Conservation (phyloP, 1,140 invertebrate genomes). For the Stegodyphus mimosarum region DNA sequence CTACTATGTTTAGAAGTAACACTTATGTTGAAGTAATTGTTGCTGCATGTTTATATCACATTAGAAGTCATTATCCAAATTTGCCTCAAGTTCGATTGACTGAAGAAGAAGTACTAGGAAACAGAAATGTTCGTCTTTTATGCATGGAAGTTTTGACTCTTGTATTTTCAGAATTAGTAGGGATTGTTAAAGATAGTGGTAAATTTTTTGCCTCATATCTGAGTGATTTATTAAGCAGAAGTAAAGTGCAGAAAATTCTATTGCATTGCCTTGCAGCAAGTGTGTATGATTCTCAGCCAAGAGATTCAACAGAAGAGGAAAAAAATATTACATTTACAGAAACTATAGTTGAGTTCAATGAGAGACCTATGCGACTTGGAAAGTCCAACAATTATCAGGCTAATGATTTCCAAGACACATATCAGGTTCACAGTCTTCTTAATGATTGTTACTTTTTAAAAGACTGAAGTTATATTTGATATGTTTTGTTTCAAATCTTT, state of each 20-base stretch:
- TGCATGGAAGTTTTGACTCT: slow-evolving; percentile 80
- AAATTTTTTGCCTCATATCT: slow-evolving; percentile 86
- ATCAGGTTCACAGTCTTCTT: slow-evolving; percentile 39
- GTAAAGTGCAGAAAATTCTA: slow-evolving; percentile 90
- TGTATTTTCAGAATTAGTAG: slow-evolving; percentile 81
- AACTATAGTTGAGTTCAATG: slow-evolving; percentile 86
- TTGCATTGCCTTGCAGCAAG: slow-evolving; percentile 85
- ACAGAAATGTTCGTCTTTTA: slow-evolving; percentile 75
- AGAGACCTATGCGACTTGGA: slow-evolving; percentile 68
- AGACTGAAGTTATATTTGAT: too few relatives aligned
- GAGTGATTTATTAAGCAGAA: slow-evolving; percentile 81
- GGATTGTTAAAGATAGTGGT: slow-evolving; percentile 85
- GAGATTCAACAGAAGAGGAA: slow-evolving; percentile 31
- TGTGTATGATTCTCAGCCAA: slow-evolving; percentile 75
- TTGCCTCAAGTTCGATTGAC: slow-evolving; percentile 75
- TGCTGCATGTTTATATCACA: slow-evolving; percentile 82
- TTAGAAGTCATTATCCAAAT: slow-evolving; percentile 84
- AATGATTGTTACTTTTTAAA: not conserved
- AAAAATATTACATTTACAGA: slow-evolving; percentile 75
- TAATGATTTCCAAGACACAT: slow-evolving; percentile 62
- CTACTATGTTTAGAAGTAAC: slow-evolving; percentile 74
- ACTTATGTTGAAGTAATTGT: slow-evolving; percentile 88
- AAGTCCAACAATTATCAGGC: not conserved
- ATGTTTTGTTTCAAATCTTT: too few relatives aligned
- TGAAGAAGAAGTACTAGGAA: slow-evolving; percentile 80